Percentiles rank a stretch among this genome's conserved stretches.
Conservation (phyloP, 2,797 vertebrate species). For the Coendou prehensilis region DNA sequence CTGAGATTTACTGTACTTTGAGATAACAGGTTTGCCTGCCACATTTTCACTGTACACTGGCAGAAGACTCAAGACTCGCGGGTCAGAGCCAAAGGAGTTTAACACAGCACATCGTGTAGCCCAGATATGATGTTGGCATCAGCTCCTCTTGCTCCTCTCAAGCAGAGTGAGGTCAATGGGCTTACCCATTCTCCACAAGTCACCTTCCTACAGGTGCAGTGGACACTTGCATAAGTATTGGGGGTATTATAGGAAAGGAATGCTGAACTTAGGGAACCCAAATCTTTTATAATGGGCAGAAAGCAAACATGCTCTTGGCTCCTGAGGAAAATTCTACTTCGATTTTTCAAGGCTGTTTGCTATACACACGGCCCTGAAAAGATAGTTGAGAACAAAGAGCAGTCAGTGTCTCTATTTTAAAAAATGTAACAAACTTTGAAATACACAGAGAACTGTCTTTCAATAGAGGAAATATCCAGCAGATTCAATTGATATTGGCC, state of each 20-base stretch:
- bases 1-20: neutral
- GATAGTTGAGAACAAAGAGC: neutral
- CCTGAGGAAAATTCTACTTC: neutral
- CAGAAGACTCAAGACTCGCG: neutral
- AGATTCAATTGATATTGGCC: neutral
- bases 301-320: neutral
- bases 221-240: neutral
- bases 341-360: neutral
- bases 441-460: neutral
- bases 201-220: neutral
- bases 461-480: neutral
- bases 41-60: neutral
- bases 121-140: neutral
- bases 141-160: neutral
- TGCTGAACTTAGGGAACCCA: neutral
- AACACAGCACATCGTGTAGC: neutral
- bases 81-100: neutral
- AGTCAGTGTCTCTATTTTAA: neutral
- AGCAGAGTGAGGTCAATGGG: neutral
- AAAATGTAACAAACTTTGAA: neutral
- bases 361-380: neutral
- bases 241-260: neutral
- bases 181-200: neutral
- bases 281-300: neutral
- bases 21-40: neutral